Evolutionary conservation across 2,888 invertebrate species (phyloP).

Genomic region (Odontomyia ornata): DNA sequence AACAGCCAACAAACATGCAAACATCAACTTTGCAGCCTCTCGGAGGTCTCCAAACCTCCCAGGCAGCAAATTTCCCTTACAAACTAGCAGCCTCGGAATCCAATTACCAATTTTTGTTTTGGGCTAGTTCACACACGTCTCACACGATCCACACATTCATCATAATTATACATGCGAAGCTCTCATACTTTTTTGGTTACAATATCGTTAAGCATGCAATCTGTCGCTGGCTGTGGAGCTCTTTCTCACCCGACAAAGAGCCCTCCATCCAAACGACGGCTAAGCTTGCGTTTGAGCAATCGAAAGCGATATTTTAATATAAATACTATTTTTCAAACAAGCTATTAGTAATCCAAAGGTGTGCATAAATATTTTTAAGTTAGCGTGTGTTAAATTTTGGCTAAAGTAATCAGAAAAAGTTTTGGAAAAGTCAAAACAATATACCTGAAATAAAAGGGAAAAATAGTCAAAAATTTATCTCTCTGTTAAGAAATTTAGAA

Average conservation of each 20-base stretch:
- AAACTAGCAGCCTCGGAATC: background rate
- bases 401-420: constrained; percentile 30
- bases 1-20: constrained; percentile 32
- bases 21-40: background rate
- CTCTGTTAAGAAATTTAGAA: constrained; percentile 28
- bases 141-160: constrained; percentile 10
- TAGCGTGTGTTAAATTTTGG: constrained; percentile 25
- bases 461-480: constrained; percentile 36
- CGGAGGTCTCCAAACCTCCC: background rate
- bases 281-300: background rate
- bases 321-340: constrained; percentile 26
- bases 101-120: constrained; percentile 27
- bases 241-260: background rate
- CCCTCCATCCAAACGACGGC: background rate
- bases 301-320: background rate
- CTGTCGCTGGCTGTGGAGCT: background rate
- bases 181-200: background rate
- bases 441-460: constrained; percentile 42
- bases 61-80: background rate
- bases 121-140: constrained; percentile 12
- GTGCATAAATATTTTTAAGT: constrained; percentile 29
- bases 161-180: background rate
- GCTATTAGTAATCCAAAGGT: constrained; percentile 37
- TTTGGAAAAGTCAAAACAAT: constrained; percentile 37
- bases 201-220: background rate